These are phyloP conservation scores for Enoplosus armatus DNA, from an alignment of 2,797 vertebrate species.

Conservation along the genomic window DNA sequence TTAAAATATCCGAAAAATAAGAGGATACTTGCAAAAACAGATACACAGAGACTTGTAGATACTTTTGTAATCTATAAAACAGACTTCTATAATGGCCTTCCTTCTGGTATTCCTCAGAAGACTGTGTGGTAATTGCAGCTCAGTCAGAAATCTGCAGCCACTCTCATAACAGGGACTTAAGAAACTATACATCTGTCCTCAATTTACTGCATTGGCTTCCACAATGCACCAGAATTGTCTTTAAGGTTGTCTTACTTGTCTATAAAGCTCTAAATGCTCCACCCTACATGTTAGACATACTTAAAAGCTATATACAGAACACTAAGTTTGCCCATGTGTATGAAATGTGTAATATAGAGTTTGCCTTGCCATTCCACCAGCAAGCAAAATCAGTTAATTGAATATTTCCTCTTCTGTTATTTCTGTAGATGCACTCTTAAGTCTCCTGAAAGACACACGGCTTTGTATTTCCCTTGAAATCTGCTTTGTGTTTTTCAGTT, in stretches of 20 bases:
- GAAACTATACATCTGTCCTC: not conserved
- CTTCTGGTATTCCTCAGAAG: not conserved
- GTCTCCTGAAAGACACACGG: not conserved
- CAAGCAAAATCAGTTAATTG: not conserved
- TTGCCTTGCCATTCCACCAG: not conserved
- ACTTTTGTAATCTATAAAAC: not conserved
- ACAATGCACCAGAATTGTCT: not conserved
- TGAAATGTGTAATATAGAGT: not conserved
- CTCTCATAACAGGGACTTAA: not conserved
- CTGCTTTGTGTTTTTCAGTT: constrained; percentile 80
- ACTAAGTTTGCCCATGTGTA: not conserved
- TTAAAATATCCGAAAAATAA: not conserved
- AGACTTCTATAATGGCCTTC: not conserved
- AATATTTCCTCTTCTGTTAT: not conserved
- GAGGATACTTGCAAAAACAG: not conserved
- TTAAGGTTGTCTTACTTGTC: not conserved
- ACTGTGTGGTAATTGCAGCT: not conserved
- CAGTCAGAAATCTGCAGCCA: not conserved
- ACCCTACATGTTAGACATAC: not conserved
- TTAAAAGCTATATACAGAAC: not conserved
- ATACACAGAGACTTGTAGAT: too few relatives aligned
- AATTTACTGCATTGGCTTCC: not conserved
- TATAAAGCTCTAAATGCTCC: not conserved
- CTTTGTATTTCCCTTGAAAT: not conserved
- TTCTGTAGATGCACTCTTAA: not conserved